Conservation (phyloP, 2,797 vertebrate species). For the Poeciliopsis turneri region DNA sequence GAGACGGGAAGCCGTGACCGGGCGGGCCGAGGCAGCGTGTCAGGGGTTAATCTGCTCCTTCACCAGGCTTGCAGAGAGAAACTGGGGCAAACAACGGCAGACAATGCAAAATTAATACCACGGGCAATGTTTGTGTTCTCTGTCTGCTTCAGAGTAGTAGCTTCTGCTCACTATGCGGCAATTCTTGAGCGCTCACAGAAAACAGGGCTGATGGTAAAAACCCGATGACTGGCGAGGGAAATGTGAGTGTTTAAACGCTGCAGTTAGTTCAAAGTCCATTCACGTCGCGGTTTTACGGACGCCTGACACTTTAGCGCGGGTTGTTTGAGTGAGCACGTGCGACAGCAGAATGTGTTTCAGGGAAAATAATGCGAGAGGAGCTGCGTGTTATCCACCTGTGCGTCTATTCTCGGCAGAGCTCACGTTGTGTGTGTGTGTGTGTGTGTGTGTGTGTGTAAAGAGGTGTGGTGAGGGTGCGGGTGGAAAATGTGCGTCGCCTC, state of each 20-base stretch:
- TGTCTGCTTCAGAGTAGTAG: not conserved
- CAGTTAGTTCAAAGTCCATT: not conserved
- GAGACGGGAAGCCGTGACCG: conserved; percentile 28
- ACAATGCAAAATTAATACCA: conserved; percentile 67
- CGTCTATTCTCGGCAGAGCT: conserved; percentile 18
- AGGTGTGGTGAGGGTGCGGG: not conserved
- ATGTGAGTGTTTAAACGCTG: not conserved
- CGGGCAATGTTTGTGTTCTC: conserved; percentile 43
- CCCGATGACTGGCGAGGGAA: not conserved
- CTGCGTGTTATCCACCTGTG: not conserved
- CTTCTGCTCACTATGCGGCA: not conserved
- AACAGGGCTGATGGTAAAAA: not conserved
- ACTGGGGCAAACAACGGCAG: conserved; percentile 71
- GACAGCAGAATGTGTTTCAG: not conserved
- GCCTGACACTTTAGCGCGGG: not conserved
- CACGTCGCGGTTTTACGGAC: not conserved
- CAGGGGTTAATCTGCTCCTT: conserved; percentile 71
- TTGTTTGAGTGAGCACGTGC: not conserved
- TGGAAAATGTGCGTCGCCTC: conserved; percentile 14
- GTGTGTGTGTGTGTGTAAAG: not conserved
- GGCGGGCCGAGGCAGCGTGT: conserved; percentile 48
- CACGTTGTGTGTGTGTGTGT: conserved; percentile 3
- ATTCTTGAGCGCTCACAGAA: not conserved
- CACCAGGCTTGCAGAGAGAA: conserved; percentile 51
- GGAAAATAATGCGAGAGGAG: not conserved